A percentile compares a stretch with the other conserved stretches of the same genome.
phyloP scores from a whole-genome alignment of 2,113 vertebrate genomes.

The Hemiprocne comata region DNA sequence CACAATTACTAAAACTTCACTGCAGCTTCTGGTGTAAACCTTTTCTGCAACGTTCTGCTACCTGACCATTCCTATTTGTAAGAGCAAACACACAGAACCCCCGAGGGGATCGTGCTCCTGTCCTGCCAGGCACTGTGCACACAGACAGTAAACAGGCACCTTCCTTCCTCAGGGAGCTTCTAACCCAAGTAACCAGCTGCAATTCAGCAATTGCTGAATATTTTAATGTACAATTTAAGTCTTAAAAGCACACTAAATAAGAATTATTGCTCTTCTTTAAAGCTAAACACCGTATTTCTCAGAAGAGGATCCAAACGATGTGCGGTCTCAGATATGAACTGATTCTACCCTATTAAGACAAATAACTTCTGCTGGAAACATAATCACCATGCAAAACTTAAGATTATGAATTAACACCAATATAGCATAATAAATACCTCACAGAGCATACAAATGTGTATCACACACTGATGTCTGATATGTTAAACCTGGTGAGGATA shows the following conservation, averaged over 20 bases:
- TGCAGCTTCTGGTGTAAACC: neutral
- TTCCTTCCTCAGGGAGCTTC: neutral
- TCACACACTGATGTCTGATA: neutral
- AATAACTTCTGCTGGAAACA: neutral
- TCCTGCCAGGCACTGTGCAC: neutral
- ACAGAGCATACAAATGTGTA: neutral
- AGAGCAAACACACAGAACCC: neutral
- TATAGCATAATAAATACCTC: neutral
- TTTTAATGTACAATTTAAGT: neutral
- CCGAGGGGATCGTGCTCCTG: accelerated
- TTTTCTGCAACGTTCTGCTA: neutral
- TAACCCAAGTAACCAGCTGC: neutral
- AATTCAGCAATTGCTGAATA: neutral
- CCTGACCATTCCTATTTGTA: no score
- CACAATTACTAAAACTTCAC: neutral
- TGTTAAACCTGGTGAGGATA: neutral
- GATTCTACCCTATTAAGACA: neutral
- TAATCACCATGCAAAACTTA: neutral
- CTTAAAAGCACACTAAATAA: neutral
- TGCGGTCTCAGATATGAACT: neutral
- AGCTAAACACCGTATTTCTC: neutral
- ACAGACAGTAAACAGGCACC: neutral
- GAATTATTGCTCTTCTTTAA: neutral
- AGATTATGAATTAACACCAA: neutral
- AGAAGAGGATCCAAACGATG: neutral